Base-by-base conservation (phyloP, 2,797 vertebrate genomes). In the Acrossocheilus wenchowensis region DNA sequence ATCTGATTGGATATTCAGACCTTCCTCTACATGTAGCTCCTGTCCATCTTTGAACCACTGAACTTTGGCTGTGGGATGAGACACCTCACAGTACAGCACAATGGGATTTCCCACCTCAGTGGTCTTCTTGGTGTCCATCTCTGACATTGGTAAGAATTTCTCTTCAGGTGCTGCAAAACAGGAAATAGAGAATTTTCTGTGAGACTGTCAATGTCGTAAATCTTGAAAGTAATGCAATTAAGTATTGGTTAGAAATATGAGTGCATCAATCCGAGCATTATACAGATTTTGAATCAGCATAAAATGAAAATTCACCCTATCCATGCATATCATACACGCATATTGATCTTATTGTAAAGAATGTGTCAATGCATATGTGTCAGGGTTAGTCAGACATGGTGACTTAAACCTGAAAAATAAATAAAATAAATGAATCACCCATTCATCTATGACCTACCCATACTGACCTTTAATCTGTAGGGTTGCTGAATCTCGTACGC, bases 391-490 rank as follows among this genome's bases (percentile, higher is more conserved):
- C n/a, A 64, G 5, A 64, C n/a, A 26, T 5, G 5, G 60, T 62
- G n/a, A 26, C n/a, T 6, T 4, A 30, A 64, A 64, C 10, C 57
- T 5, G 30, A 64, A 64, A 52, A 48, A 30, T 30, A 30, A 48
- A 48, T 1, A 14, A 10, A 5, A 60, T 10, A 23, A 23, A 7
- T n/a, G 10, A 26, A 26, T 62, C 10, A 62, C 4, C n/a, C n/a
- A 12, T 62, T 8, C 2, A 21, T 54, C 17, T 54, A 41, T 41
- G 39, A 62, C 4, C n/a, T 10, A 41, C 39, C 39, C 2, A 66
- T 78, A 95, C 34, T 41, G 34, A 86, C 96, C 95, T 96, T 96
- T 94, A 81, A 99, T 96, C 0, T 92, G 94, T 81, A 99, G 94
- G 0, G 88, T 88, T 0, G 97, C 96, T 0, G 96, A 97, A 91